A percentile compares a stretch with the other conserved stretches of the same genome.
Evolutionary conservation across 2,113 vertebrate genomes (phyloP).

Genomic region (Glareola pratincola): DNA sequence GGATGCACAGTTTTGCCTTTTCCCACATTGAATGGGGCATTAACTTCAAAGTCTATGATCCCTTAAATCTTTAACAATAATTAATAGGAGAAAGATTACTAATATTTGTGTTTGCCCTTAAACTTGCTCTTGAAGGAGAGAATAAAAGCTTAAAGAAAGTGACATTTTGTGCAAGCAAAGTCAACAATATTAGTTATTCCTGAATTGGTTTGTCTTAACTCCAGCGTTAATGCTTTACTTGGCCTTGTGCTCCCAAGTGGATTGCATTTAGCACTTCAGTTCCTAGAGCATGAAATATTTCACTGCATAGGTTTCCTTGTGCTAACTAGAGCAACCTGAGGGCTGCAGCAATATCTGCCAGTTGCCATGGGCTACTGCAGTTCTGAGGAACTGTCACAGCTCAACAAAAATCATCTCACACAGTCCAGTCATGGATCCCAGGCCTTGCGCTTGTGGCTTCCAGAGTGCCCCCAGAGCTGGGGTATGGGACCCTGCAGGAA

Average conservation of each 20-base stretch:
- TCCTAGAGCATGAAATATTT: constrained; percentile 4
- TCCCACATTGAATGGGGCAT: constrained; percentile 77
- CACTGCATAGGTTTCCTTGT: not conserved
- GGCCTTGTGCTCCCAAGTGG: constrained; percentile 49
- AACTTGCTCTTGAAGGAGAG: not conserved
- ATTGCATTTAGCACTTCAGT: constrained; percentile 21
- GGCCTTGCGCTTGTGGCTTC: not conserved
- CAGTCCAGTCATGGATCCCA: not conserved
- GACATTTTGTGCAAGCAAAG: constrained; percentile 47
- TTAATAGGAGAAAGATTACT: constrained; percentile 76
- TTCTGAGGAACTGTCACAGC: not conserved
- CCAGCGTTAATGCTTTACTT: constrained; percentile 71
- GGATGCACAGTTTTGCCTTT: constrained; percentile 67
- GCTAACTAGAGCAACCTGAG: not conserved
- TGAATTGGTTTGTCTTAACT: constrained; percentile 61
- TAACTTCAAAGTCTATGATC: constrained; percentile 77
- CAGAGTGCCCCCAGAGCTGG: not conserved
- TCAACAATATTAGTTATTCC: constrained; percentile 55
- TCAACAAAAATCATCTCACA: not conserved
- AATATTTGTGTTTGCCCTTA: constrained; percentile 73
- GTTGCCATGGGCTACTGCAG: not conserved
- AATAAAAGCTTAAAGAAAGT: constrained; percentile 51
- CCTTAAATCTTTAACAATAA: constrained; percentile 82
- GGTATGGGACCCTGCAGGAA: not conserved
- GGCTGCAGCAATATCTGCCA: not conserved